Base-by-base conservation (phyloP, 2,888 invertebrate species). In the Trachelus stipa region DNA sequence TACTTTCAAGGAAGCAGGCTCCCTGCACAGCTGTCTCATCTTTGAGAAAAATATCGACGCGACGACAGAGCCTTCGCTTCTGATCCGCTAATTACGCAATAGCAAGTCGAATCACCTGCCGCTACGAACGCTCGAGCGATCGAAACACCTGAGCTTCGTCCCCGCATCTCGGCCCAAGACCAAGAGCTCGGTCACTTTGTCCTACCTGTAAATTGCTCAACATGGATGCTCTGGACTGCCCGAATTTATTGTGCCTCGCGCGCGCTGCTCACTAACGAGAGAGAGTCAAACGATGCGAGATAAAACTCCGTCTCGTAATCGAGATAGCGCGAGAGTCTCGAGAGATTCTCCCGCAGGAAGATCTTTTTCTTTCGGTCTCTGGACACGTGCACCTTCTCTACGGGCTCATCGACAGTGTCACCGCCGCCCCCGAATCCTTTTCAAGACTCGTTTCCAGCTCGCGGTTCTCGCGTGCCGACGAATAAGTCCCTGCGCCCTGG, bases 211-310 rank as follows among this genome's bases (percentile, higher is more conserved):
- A 12, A 23, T 11, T 56, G 33, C 15, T 30, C 30, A 9, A 11
- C 30, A 33, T 40, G 74, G 40, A 15, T 40, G 15, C 40, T 40
- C 40, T 1, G 15, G 56, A 73, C 74, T 74, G 73, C 84, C 85
- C 81, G 85, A 86, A 88, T 88, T 87, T 87, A 88, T 87, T 86
- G 84, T 84, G 77, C 79, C 76, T 81, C 80, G 75, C 82, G 75
- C 82, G 83, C 81, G 82, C 81, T 82, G 83, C 81, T 81, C 81
- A 81, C 85, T 84, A 84, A 86, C 84, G 84, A 84, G 84, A 79
- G 40, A 40, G 74, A 77, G 76, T 77, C 69, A 81, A 81, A 81
- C 79, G 80, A 81, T 81, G 75, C 56, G 69, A 77, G 84, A 81
- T 83, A 82, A 84, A 82, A 83, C 79, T 80, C 76, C 78, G 81